A percentile compares a stretch with the other conserved stretches of the same genome.
phyloP scores from a whole-genome alignment of 1,140 invertebrate genomes.

The Drosophila rufa region DNA sequence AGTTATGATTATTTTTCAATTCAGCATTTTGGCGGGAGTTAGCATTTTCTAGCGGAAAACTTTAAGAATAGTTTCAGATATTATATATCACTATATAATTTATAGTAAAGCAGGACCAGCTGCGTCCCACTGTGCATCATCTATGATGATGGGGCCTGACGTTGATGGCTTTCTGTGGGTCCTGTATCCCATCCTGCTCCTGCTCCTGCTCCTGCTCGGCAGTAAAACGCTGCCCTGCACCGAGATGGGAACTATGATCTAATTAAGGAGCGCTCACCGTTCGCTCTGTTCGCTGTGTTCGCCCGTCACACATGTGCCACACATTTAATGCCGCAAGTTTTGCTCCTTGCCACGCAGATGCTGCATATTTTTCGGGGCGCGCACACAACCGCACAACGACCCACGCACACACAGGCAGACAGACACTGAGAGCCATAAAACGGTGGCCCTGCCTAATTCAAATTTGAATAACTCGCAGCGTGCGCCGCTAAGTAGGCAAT shows the following conservation, averaged over 20 bases:
- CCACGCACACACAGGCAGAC: conserved; percentile 13
- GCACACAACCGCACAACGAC: conserved; percentile 12
- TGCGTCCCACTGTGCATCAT: no score
- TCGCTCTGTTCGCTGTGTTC: conserved; percentile 14
- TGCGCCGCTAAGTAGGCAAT: conserved; percentile 74
- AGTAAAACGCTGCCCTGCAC: conserved; percentile 42
- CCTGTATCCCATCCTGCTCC: conserved; percentile 2
- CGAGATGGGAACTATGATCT: conserved; percentile 63
- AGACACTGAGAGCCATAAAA: conserved; percentile 55
- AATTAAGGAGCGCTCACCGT: conserved; percentile 61
- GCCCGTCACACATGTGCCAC: conserved; percentile 56
- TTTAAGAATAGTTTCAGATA: no score
- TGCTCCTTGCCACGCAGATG: conserved; percentile 21
- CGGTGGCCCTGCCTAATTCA: conserved; percentile 61
- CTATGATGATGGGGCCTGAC: conserved; percentile 1
- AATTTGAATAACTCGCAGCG: conserved; percentile 77
- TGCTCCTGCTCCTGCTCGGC: conserved; percentile 11
- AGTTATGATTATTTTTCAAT: no score
- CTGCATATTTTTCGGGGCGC: conserved; percentile 30
- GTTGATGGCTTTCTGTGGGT: conserved; percentile 22
- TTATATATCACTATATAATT: no score
- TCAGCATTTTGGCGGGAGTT: no score
- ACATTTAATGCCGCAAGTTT: conserved; percentile 57
- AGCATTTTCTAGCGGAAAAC: no score
- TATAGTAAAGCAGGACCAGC: no score